Conservation (phyloP, 2,888 invertebrate genomes). For the Hirtodrosophila trivittata region DNA sequence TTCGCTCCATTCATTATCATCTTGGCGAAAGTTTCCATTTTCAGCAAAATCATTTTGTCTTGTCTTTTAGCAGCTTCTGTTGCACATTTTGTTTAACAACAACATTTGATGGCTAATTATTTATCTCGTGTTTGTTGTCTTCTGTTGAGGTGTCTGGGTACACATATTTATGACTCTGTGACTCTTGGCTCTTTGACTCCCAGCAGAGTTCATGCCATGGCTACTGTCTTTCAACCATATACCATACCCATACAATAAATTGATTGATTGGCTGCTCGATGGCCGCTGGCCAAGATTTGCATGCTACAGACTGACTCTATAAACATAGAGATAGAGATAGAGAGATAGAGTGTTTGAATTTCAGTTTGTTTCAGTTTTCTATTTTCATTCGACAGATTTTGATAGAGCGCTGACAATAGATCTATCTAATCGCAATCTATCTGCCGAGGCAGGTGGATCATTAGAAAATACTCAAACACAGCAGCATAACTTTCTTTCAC, state of each 20-base stretch:
- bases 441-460: conserved; percentile 50
- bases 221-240: conserved; percentile 30
- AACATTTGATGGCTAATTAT: conserved; percentile 63
- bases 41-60: conserved; percentile 40
- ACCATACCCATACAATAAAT: conserved; percentile 21
- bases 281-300: conserved; percentile 58
- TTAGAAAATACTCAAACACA: conserved; percentile 54
- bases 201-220: conserved; percentile 10
- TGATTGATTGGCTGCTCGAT: conserved; percentile 53
- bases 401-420: conserved; percentile 49
- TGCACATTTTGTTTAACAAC: conserved; percentile 51
- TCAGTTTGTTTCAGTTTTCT: conserved; percentile 23
- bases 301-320: conserved; percentile 32
- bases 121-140: conserved; percentile 37
- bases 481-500: conserved; percentile 68
- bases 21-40: conserved; percentile 68
- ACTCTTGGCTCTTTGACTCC: conserved; percentile 25
- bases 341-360: not conserved
- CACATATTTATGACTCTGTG: conserved; percentile 44
- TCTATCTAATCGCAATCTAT: conserved; percentile 27
- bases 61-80: conserved; percentile 46
- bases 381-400: conserved; percentile 22
- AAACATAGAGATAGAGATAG: too few species aligned
- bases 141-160: conserved; percentile 55
- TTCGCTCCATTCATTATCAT: conserved; percentile 50